Evolutionary conservation across 2,113 vertebrate genomes (phyloP).

Genomic region (Phocoena sinus): DNA sequence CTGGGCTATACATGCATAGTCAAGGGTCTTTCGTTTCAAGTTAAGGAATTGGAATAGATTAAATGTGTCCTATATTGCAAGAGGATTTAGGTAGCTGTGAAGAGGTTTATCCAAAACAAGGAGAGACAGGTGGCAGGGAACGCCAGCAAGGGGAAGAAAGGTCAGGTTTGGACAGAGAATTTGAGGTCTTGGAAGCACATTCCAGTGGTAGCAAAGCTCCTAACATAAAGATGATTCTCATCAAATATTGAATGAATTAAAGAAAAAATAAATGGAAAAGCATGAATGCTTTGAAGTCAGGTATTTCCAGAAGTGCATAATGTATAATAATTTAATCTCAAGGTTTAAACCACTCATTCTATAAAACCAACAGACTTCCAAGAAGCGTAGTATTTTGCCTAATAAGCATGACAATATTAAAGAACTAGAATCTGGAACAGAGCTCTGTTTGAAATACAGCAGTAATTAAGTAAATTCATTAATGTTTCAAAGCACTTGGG

Average conservation of each 20-base stretch:
- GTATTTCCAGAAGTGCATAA: neutral
- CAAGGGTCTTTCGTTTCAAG: neutral
- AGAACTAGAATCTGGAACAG: neutral
- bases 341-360: neutral
- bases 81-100: neutral
- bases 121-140: neutral
- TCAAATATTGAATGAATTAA: constrained; percentile 36
- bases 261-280: constrained; percentile 10
- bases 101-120: neutral
- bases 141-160: neutral
- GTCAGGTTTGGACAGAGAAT: neutral
- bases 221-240: neutral
- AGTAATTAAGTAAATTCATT: constrained; percentile 35
- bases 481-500: constrained; percentile 12
- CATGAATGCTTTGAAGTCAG: neutral
- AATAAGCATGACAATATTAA: neutral
- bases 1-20: neutral
- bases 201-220: neutral
- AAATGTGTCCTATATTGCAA: neutral
- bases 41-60: neutral
- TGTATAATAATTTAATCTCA: neutral
- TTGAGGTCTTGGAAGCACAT: neutral
- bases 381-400: neutral
- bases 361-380: neutral
- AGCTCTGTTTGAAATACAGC: neutral